A percentile compares a stretch with the other conserved stretches of the same genome.
phyloP scores from a whole-genome alignment of 2,888 invertebrate species.

The Coecobrya sp. region DNA sequence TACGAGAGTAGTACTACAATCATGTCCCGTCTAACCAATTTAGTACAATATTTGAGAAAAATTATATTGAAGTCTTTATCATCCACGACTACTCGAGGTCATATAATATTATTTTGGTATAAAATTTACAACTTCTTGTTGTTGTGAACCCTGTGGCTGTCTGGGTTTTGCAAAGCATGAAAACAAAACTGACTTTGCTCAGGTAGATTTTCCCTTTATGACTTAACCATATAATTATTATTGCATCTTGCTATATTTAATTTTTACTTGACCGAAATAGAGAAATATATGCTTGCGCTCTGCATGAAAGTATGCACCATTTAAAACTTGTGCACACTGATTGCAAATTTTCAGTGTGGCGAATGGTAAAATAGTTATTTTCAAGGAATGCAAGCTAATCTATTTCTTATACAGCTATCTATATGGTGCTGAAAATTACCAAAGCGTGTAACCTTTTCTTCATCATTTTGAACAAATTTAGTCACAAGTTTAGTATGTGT shows the following conservation, averaged over 20 bases:
- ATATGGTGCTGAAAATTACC: not conserved
- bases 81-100: slow-evolving; percentile 28
- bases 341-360: not conserved
- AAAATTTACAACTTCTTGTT: too few relatives aligned
- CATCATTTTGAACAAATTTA: slow-evolving; percentile 36
- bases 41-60: not conserved
- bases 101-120: not conserved
- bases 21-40: not conserved
- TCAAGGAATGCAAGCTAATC: slow-evolving; percentile 19
- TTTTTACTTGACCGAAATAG: not conserved
- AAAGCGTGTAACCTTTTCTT: not conserved
- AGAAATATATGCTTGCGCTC: not conserved
- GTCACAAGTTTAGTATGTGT: not conserved
- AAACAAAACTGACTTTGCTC: not conserved
- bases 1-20: not conserved
- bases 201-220: slow-evolving; percentile 13
- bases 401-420: not conserved
- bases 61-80: not conserved
- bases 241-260: not conserved
- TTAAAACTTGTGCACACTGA: not conserved
- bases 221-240: not conserved
- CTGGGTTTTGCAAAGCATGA: not conserved
- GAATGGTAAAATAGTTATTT: not conserved
- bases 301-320: not conserved
- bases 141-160: slow-evolving; percentile 35